A percentile compares a stretch with the other conserved stretches of the same genome.
Conservation (phyloP, 2,797 vertebrate species). For the Macropodus opercularis region DNA sequence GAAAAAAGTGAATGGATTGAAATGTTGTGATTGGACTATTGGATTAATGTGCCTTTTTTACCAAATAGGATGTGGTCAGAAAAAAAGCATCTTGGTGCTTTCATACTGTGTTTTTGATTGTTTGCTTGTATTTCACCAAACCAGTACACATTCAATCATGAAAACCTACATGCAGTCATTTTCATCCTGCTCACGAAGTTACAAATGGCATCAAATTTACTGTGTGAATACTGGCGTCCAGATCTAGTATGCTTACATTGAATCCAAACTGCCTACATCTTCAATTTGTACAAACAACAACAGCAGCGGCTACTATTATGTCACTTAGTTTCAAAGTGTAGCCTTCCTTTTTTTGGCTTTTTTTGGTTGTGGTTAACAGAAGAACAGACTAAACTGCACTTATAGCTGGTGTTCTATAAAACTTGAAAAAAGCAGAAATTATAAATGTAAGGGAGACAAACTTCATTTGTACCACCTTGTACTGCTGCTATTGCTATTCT, state of each 20-base stretch:
- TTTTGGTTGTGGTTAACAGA: conserved; percentile 38
- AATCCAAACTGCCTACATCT: conserved; percentile 34
- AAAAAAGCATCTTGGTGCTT: conserved; percentile 59
- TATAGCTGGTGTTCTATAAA: conserved; percentile 59
- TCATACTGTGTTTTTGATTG: conserved; percentile 69
- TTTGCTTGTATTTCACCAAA: conserved; percentile 66
- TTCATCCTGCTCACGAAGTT: conserved; percentile 23
- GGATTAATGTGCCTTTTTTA: conserved; percentile 85
- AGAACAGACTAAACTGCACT: conserved; percentile 55
- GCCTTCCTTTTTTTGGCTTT: conserved; percentile 39
- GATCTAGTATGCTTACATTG: conserved; percentile 26
- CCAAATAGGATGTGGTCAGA: conserved; percentile 75
- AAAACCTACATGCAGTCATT: conserved; percentile 53
- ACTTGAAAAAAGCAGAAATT: conserved; percentile 63
- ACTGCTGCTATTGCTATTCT: conserved; percentile 67
- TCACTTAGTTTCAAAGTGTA: conserved; percentile 19
- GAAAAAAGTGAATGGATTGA: conserved; percentile 42
- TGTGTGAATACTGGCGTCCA: conserved; percentile 26
- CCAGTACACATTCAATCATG: conserved; percentile 44
- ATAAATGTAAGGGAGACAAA: conserved; percentile 52
- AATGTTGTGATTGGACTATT: conserved; percentile 61
- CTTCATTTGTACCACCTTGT: conserved; percentile 59
- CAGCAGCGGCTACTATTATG: conserved; percentile 43
- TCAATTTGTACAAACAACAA: conserved; percentile 17
- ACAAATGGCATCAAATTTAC: conserved; percentile 26